Conservation (phyloP, 2,888 invertebrate species). For the Cybosia mesomella region DNA sequence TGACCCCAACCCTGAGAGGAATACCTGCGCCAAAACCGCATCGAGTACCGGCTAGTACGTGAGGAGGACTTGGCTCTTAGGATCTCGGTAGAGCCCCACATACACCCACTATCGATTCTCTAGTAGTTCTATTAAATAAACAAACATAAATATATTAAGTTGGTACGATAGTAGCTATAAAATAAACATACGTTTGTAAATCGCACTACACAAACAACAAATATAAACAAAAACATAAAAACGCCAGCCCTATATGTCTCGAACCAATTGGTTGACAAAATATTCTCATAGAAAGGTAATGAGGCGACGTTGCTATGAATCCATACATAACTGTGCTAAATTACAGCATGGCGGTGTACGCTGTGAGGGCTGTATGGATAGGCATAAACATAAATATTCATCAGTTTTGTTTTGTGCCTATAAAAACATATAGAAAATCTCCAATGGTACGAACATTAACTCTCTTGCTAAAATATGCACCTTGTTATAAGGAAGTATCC, state of each 20-base stretch:
- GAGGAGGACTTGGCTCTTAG: too few relatives aligned
- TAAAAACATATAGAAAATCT: slow-evolving; percentile 56
- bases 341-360: slow-evolving; percentile 63
- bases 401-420: slow-evolving; percentile 67
- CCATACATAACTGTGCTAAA: slow-evolving; percentile 65
- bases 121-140: not conserved
- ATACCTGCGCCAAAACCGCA: too few relatives aligned
- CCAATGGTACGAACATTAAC: not conserved
- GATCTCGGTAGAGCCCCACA: too few relatives aligned
- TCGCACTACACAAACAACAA: slow-evolving; percentile 17
- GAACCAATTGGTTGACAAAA: slow-evolving; percentile 55
- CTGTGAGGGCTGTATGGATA: slow-evolving; percentile 65
- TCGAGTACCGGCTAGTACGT: too few relatives aligned
- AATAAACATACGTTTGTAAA: slow-evolving; percentile 10
- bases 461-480: not conserved
- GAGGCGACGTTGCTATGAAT: slow-evolving; percentile 68
- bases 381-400: slow-evolving; percentile 73
- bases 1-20: too few relatives aligned
- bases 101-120: not conserved
- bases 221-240: slow-evolving; percentile 34
- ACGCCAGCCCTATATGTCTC: slow-evolving; percentile 30
- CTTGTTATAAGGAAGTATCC: not conserved
- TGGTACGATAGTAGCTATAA: not conserved
- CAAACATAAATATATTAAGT: not conserved
- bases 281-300: slow-evolving; percentile 74